Percentiles rank a stretch among this genome's conserved stretches.
Conservation (phyloP, 2,113 vertebrate species). For the Ochotona curzoniae region DNA sequence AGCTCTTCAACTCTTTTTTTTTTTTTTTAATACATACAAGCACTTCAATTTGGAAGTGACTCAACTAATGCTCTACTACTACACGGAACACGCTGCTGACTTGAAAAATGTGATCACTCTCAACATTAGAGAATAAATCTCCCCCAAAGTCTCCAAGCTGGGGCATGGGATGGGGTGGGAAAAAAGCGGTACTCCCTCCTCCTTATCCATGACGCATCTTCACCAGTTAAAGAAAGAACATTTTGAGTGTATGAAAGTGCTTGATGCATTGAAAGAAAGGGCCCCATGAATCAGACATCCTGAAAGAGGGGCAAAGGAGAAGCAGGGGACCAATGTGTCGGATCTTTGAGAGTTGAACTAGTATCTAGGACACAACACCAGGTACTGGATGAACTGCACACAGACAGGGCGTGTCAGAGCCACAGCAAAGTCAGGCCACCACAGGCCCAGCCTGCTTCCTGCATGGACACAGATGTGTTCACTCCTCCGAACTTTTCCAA, state of each 20-base stretch:
- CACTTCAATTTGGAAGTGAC: slow-evolving; percentile 80
- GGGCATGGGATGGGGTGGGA: neutral
- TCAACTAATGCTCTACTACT: slow-evolving; percentile 72
- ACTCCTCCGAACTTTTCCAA: neutral
- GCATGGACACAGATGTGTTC: too few species aligned
- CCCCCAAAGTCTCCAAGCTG: slow-evolving; percentile 10
- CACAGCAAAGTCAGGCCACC: neutral
- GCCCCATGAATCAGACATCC: neutral
- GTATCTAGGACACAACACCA: neutral
- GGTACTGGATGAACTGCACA: too few species aligned
- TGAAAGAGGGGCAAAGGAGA: fast-evolving
- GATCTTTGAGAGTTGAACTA: neutral
- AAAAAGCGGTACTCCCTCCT: neutral
- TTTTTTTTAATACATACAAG: slow-evolving; percentile 49
- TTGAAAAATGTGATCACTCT: slow-evolving; percentile 63
- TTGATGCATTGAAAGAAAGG: neutral
- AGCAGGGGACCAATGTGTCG: neutral
- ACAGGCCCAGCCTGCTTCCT: too few species aligned
- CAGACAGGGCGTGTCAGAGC: neutral
- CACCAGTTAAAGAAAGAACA: neutral
- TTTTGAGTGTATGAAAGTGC: neutral
- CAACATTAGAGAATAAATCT: neutral
- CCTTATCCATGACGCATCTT: neutral
- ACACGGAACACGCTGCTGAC: slow-evolving; percentile 65
- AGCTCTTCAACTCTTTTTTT: slow-evolving; percentile 70